A percentile compares a stretch with the other conserved stretches of the same genome.
phyloP scores from a whole-genome alignment of 2,113 vertebrate genomes.

The Nibea coibor region DNA sequence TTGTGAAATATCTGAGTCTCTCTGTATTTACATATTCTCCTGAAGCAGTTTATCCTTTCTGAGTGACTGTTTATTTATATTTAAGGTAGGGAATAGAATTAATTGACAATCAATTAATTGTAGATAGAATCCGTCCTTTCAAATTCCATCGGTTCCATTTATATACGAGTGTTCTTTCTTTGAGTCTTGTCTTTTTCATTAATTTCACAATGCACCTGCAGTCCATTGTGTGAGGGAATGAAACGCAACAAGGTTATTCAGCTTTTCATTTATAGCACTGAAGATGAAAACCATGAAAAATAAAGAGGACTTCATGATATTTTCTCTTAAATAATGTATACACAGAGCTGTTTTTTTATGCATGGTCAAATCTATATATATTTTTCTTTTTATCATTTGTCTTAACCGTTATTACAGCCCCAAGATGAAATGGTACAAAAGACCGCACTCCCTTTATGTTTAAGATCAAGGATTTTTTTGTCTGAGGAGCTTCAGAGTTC shows the following conservation, averaged over 20 bases:
- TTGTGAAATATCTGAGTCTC: not conserved
- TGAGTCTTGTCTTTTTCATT: no score
- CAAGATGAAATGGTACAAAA: slow-evolving; percentile 49
- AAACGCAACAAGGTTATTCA: not conserved
- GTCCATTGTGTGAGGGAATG: not conserved
- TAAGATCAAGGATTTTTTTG: slow-evolving; percentile 25
- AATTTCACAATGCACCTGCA: not conserved
- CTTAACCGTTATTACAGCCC: slow-evolving; percentile 42
- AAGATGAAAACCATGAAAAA: slow-evolving; percentile 32
- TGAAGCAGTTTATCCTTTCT: not conserved
- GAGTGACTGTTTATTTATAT: not conserved
- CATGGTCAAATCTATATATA: slow-evolving; percentile 32
- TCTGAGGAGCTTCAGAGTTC: slow-evolving; percentile 13
- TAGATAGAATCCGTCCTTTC: not conserved
- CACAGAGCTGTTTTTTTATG: slow-evolving; percentile 30
- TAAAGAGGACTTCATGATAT: slow-evolving; percentile 26
- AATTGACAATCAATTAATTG: not conserved
- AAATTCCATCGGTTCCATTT: not conserved
- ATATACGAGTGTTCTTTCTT: not conserved
- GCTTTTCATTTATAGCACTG: slow-evolving; percentile 1
- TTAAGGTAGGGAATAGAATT: not conserved
- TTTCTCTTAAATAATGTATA: slow-evolving; percentile 49
- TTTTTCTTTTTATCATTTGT: slow-evolving; percentile 52
- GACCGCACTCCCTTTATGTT: slow-evolving; percentile 10
- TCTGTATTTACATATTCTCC: not conserved